Evolutionary conservation across 2,888 invertebrate species (phyloP), one percentile per base, ranked within the genome.

Genomic region (Taphrorychus bicolor): DNA sequence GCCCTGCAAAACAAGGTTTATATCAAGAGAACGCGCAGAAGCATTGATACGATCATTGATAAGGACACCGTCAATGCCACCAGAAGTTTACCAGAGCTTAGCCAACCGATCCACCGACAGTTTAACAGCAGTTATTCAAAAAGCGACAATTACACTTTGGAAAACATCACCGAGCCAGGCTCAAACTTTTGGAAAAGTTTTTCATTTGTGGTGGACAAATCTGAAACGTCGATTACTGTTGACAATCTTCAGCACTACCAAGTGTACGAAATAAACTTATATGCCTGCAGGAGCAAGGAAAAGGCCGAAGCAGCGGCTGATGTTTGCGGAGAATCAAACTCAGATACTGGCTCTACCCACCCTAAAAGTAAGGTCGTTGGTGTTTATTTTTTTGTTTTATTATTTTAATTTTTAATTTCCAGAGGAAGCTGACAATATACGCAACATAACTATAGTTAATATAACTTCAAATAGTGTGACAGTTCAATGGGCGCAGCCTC

Each of bases 401-500:
- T 9, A 52, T 16, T 18, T 18, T n/a, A 52, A 11, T 41, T 24
- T 21, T 61, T 24, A 19, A 7, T 23, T 49, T 80, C 57, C 81
- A 93, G 93, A 82, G 17, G 84, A 86, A 72, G 91, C 90, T 54
- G 94, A 95, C 79, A 83, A 85, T 67, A 88, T 91, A 48, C 82
- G 80, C 11, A 82, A 85, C 66, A 80, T 89, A 17, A 82, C 83
- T 11, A 84, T 87, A 70, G 84, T 86, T 0, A 82, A 83, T 73
- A 74, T 80, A 61, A 86, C 83, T 69, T 76, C 81, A 18, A 87
- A 87, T 0, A 86, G 85, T 73, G 87, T 93, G 11, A 88, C 87
- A 52, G 83, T 95, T 2, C 85, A 84, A 21, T 98, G 98, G 98
- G 84, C 87, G 2, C 90, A 92, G 73, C 97, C 98, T 0, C 74